Percentiles rank a stretch among this genome's conserved stretches.
Evolutionary conservation across 2,888 invertebrate species (phyloP).

Genomic region (Epinotia bilunana): DNA sequence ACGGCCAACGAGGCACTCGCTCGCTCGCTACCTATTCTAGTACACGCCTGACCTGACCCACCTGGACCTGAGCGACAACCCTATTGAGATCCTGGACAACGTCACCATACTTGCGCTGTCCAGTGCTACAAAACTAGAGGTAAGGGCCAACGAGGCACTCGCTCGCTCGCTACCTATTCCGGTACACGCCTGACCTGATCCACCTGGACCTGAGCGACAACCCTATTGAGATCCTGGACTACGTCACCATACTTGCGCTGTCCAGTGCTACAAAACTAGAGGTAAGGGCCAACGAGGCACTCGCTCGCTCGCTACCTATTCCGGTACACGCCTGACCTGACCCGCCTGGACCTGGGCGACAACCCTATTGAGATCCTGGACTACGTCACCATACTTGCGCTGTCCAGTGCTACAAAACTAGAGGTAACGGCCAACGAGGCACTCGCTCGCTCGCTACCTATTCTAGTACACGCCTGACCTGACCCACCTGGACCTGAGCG

Average conservation of each 20-base stretch:
- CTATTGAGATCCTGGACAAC: constrained; percentile 84
- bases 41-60: background rate
- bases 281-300: constrained; percentile 63
- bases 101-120: constrained; percentile 85
- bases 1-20: constrained; percentile 33
- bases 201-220: constrained; percentile 77
- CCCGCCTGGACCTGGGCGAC: constrained; percentile 51
- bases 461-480: background rate
- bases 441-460: background rate
- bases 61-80: constrained; percentile 69
- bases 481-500: constrained; percentile 46
- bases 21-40: background rate
- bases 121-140: constrained; percentile 82
- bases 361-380: constrained; percentile 86
- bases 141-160: constrained; percentile 53
- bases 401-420: constrained; percentile 81
- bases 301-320: background rate
- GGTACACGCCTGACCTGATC: background rate
- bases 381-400: constrained; percentile 83
- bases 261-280: constrained; percentile 81
- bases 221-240: constrained; percentile 85
- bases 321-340: background rate
- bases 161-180: background rate
- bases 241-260: constrained; percentile 84
- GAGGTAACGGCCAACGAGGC: constrained; percentile 70